A percentile compares a stretch with the other conserved stretches of the same genome.
phyloP scores from a whole-genome alignment of 2,888 invertebrate genomes.

The Coenonympha arcania region DNA sequence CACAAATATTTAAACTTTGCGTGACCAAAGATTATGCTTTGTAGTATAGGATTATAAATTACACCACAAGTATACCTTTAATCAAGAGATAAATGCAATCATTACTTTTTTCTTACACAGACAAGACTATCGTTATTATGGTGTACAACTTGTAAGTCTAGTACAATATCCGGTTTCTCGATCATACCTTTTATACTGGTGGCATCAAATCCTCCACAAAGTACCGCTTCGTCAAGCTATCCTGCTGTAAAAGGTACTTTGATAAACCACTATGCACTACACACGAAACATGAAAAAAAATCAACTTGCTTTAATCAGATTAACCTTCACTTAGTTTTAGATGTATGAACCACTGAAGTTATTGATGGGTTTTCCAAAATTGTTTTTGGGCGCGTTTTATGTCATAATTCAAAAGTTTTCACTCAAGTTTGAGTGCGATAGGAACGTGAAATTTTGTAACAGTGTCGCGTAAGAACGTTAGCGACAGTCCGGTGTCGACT shows the following conservation, averaged over 20 bases:
- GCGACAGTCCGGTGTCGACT: constrained; percentile 63
- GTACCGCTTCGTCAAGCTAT: constrained; percentile 26
- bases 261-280: constrained; percentile 54
- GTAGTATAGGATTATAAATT: constrained; percentile 15
- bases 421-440: constrained; percentile 36
- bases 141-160: constrained; percentile 58
- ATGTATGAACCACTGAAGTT: constrained; percentile 9
- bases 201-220: constrained; percentile 53
- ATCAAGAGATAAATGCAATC: constrained; percentile 33
- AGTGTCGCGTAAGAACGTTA: constrained; percentile 44
- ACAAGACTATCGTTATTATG: constrained; percentile 40
- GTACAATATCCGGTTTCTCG: constrained; percentile 65
- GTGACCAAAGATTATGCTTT: constrained; percentile 41
- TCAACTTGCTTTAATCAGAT: constrained; percentile 18
- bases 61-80: constrained; percentile 37
- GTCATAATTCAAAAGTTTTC: constrained; percentile 31
- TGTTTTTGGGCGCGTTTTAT: constrained; percentile 10
- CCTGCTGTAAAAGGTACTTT: constrained; percentile 36
- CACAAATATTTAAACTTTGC: constrained; percentile 58
- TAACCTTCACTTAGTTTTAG: constrained; percentile 13
- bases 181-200: constrained; percentile 64
- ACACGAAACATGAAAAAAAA: constrained; percentile 59
- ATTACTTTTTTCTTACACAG: constrained; percentile 23
- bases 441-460: constrained; percentile 33
- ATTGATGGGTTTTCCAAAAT: neutral